Conservation (phyloP, 2,888 invertebrate species). For the Drosophila putrida region DNA sequence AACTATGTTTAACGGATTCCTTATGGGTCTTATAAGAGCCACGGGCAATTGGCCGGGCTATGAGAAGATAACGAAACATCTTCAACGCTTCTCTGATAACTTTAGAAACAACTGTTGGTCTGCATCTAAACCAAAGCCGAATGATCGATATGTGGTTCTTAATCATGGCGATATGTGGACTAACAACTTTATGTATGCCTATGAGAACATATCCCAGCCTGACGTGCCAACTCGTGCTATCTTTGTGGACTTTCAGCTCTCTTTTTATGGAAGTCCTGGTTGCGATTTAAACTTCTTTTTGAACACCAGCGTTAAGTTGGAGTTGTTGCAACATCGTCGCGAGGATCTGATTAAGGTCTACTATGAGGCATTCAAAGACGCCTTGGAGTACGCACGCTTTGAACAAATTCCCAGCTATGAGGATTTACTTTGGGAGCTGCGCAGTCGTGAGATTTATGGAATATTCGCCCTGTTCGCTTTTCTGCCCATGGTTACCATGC, state of each 20-base stretch:
- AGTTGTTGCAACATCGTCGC: conserved; percentile 62
- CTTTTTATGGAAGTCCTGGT: conserved; percentile 79
- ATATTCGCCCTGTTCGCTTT: conserved; percentile 76
- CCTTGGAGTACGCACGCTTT: conserved; percentile 70
- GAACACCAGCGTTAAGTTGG: conserved; percentile 71
- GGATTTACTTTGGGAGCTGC: conserved; percentile 75
- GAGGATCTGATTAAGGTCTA: conserved; percentile 74
- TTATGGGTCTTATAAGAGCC: conserved; percentile 72
- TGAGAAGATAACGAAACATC: conserved; percentile 83
- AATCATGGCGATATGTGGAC: conserved; percentile 87
- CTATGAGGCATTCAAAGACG: conserved; percentile 62
- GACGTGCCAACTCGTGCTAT: conserved; percentile 73
- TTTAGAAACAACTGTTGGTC: conserved; percentile 54
- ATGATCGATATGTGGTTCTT: conserved; percentile 83
- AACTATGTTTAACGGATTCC: conserved; percentile 67
- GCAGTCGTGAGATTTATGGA: conserved; percentile 78
- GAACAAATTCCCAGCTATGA: conserved; percentile 73
- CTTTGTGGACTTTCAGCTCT: conserved; percentile 82
- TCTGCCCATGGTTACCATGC: conserved; percentile 78
- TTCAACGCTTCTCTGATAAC: conserved; percentile 68
- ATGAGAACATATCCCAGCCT: conserved; percentile 68
- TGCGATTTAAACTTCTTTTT: conserved; percentile 83
- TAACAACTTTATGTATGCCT: conserved; percentile 86
- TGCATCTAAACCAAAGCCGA: conserved; percentile 56
- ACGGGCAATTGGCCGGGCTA: conserved; percentile 85